Evolutionary conservation across 2,113 vertebrate species (phyloP), one percentile per base, ranked within the genome.

Genomic region (Eubucco bourcierii): DNA sequence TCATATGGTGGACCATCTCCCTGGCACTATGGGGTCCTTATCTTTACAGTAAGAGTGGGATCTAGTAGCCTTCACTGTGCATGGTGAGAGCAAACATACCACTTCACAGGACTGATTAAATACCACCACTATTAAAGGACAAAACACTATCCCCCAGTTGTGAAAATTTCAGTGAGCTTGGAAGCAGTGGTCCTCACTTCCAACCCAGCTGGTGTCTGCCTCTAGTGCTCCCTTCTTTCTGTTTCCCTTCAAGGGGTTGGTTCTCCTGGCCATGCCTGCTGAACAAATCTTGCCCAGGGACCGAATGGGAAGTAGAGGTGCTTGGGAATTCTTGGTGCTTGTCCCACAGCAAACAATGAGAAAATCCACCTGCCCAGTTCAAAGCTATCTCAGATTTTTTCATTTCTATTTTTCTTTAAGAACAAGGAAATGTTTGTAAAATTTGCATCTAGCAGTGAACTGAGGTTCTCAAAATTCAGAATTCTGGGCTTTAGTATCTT

Each of bases 331-430:
- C 29, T 53, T 28, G 46, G 15, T 72, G 74, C 61, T 74, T 78
- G 21, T 66, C 82, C 60, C 70, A 66, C 60, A 56, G 58, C 2
- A 16, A 95, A 77, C 81, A 91, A 90, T 10, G 41, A 95, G 80
- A 82, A 95, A 94, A 64, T 95, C 71, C 76, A 94, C 61, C 65
- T 94, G 78, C 34, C 67, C 70, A 27, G 83, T 91, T 94, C 33
- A 80, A 71, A 93, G 76, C 76, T 41, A 53, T 88, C 94, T 90
- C 61, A 84, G 77, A 88, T 83, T 95, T 94, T n/a, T 90, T 39
- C 11, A 84, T 92, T 95, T n/a, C 24, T 47, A 25, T 39, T 33
- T 90, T 70, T 60, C 16, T 77, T 93, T 65, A 71, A 88, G 70
- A 86, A 95, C 44, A 81, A 55, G 87, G 66, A 87, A 88, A 87